A percentile compares a stretch with the other conserved stretches of the same genome.
These are phyloP conservation scores for Pelusios castaneus DNA, from an alignment of 2,113 vertebrate species.

Conservation along the genomic window DNA sequence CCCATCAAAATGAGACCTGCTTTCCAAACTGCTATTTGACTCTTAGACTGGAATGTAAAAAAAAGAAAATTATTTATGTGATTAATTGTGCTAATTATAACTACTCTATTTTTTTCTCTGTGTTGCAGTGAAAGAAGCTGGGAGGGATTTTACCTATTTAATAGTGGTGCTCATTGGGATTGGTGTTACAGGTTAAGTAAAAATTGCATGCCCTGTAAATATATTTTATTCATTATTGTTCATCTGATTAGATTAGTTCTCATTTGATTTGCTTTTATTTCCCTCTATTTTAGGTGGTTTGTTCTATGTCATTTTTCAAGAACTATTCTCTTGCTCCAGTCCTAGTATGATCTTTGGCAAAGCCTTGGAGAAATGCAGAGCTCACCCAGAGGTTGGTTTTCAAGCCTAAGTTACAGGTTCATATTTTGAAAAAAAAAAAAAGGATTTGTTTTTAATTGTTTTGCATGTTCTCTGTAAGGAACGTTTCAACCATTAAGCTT, in stretches of 20 bases:
- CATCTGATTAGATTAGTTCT: not conserved
- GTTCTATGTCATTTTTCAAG: slow-evolving; percentile 92
- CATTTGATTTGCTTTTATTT: slow-evolving; percentile 38
- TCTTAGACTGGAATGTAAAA: not conserved
- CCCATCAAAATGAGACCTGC: not conserved
- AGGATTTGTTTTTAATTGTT: not conserved
- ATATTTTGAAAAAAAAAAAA: not conserved
- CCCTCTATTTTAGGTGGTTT: slow-evolving; percentile 85
- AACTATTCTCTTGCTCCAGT: slow-evolving; percentile 93
- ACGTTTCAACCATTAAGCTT: rapidly evolving
- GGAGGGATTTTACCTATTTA: slow-evolving; percentile 91
- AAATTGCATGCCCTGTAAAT: slow-evolving; percentile 1
- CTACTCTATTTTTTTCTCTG: slow-evolving; percentile 29
- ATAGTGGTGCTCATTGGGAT: slow-evolving; percentile 90
- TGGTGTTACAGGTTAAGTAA: slow-evolving; percentile 88
- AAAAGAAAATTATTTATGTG: not conserved
- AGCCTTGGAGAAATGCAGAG: slow-evolving; percentile 89
- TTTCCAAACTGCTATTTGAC: not conserved
- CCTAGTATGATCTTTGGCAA: slow-evolving; percentile 93
- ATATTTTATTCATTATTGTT: not conserved
- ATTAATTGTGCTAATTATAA: not conserved
- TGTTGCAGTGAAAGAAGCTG: slow-evolving; percentile 89
- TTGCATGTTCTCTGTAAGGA: not conserved
- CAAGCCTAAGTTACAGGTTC: not conserved
- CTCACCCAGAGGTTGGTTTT: slow-evolving; percentile 89